Evolutionary conservation across 2,888 invertebrate species (phyloP).

Genomic region (Platycnemis pennipes): DNA sequence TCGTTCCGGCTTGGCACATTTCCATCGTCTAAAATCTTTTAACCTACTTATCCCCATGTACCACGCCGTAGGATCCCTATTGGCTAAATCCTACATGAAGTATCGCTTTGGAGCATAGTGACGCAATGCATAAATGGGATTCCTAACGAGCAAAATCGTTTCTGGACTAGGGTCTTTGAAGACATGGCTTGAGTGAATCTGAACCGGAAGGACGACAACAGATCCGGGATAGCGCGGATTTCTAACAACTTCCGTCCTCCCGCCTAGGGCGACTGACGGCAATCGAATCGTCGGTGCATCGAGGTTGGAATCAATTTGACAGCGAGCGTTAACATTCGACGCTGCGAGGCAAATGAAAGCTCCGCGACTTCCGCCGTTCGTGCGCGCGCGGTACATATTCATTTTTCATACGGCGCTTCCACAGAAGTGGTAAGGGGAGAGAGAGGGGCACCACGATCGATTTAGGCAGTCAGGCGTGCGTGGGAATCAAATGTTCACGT

Average conservation of each 20-base stretch:
- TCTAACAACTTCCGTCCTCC: not conserved
- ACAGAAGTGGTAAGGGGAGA: not conserved
- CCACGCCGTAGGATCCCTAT: too few species aligned
- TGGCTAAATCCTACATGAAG: too few species aligned
- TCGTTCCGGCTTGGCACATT: too few species aligned
- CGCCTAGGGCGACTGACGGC: not conserved
- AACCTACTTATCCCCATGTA: too few species aligned
- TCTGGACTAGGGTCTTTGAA: not conserved
- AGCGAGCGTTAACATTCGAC: slow-evolving; percentile 23
- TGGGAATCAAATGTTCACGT: too few species aligned
- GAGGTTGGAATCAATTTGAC: not conserved
- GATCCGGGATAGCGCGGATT: not conserved
- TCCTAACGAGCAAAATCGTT: not conserved
- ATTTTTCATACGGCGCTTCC: not conserved
- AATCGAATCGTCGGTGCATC: not conserved
- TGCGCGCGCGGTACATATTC: not conserved
- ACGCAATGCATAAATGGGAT: not conserved
- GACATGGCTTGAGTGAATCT: not conserved
- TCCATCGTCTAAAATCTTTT: too few species aligned
- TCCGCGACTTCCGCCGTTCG: slow-evolving; percentile 32
- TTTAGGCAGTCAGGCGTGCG: not conserved
- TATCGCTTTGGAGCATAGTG: too few species aligned
- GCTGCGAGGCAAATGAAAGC: not conserved
- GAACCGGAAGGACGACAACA: not conserved
- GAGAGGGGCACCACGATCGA: not conserved